Percentiles rank a stretch among this genome's conserved stretches.
phyloP scores from a whole-genome alignment of 35 echinoderm and acorn worm genomes.

The Patiria miniata region DNA sequence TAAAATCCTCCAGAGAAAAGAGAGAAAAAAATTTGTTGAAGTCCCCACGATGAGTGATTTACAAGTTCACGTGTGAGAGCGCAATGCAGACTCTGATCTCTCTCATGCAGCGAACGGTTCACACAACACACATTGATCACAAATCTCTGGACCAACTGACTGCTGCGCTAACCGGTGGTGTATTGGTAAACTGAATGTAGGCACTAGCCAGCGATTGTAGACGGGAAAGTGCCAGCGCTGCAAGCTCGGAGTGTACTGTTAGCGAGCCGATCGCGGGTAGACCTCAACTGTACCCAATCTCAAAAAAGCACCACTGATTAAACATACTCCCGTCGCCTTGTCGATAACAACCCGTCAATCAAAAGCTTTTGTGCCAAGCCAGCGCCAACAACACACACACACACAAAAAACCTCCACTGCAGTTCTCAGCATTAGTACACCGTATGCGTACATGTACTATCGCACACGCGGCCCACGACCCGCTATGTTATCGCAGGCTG shows the following conservation, averaged over 20 bases:
- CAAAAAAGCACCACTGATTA: conserved; percentile 24
- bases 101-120: too few species aligned
- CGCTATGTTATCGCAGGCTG: neutral
- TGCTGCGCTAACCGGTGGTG: neutral
- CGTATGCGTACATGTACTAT: too few species aligned
- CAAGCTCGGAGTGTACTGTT: neutral
- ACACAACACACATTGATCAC: too few species aligned
- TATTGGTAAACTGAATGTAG: neutral
- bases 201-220: neutral
- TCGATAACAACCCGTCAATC: conserved; percentile 30
- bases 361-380: conserved; percentile 17
- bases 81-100: neutral
- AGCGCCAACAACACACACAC: conserved; percentile 13
- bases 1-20: neutral
- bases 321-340: conserved; percentile 26
- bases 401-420: too few species aligned
- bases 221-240: neutral
- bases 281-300: conserved; percentile 15
- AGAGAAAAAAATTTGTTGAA: neutral
- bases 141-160: too few species aligned
- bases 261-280: neutral
- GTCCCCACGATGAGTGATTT: conserved; percentile 15
- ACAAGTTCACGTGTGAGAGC: conserved; percentile 8
- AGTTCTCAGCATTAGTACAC: too few species aligned
- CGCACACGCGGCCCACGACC: neutral